phyloP scores from a whole-genome alignment of 2,888 invertebrate genomes.

The Nomada hirtipes region DNA sequence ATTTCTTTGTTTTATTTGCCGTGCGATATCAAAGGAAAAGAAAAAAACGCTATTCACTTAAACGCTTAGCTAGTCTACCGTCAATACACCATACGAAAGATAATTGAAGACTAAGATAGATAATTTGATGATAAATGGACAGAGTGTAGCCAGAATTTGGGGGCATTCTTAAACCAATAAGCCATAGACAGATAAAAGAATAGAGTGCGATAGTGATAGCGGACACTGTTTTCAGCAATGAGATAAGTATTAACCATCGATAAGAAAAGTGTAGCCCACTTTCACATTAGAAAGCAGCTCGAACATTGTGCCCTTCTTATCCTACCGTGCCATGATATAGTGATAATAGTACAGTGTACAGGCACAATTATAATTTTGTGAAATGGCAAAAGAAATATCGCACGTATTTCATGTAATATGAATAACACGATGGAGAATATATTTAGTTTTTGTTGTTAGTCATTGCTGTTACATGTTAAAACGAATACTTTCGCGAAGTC shows the following conservation, averaged over 20 bases:
- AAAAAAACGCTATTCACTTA: not conserved
- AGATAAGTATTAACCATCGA: conserved; percentile 28
- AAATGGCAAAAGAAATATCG: too few relatives aligned
- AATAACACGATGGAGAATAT: too few relatives aligned
- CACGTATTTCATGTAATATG: too few relatives aligned
- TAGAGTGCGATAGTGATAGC: conserved; percentile 44
- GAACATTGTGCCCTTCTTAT: not conserved
- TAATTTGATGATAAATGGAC: conserved; percentile 22
- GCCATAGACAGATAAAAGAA: conserved; percentile 44
- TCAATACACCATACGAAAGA: not conserved
- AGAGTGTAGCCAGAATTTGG: conserved; percentile 17
- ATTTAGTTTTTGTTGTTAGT: too few relatives aligned
- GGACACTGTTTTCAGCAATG: conserved; percentile 29
- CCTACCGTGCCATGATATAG: not conserved
- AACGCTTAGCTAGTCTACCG: not conserved
- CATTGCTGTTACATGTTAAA: too few relatives aligned
- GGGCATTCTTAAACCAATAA: conserved; percentile 29
- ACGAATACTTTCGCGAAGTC: too few relatives aligned
- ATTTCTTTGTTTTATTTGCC: not conserved
- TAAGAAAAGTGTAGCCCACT: conserved; percentile 16
- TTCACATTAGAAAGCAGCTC: not conserved
- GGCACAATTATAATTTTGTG: too few relatives aligned
- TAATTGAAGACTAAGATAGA: conserved; percentile 23
- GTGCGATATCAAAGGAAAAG: not conserved
- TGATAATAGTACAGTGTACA: too few relatives aligned